phyloP scores from a whole-genome alignment of 2,797 vertebrate species.

The Loris lydekkerianus region DNA sequence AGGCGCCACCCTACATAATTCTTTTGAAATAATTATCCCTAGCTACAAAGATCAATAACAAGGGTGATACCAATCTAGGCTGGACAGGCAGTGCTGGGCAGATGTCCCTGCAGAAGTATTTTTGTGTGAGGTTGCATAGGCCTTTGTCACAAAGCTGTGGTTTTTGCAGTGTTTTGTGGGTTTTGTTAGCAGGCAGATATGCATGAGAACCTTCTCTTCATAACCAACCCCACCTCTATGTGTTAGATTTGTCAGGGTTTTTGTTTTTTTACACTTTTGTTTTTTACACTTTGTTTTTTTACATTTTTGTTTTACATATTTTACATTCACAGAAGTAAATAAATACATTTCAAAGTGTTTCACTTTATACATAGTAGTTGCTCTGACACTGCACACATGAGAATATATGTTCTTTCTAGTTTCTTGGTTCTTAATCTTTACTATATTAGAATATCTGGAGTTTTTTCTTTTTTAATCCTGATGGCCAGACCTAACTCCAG shows the following conservation, averaged over 20 bases:
- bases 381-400: slow-evolving; percentile 20
- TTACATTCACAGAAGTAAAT: neutral
- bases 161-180: neutral
- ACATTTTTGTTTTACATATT: neutral
- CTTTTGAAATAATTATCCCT: neutral
- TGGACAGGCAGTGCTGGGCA: neutral
- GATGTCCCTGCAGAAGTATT: neutral
- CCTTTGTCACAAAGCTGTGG: neutral
- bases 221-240: neutral
- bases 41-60: neutral
- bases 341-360: slow-evolving; percentile 63
- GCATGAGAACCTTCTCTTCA: neutral
- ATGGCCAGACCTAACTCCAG: neutral
- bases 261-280: neutral
- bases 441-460: neutral
- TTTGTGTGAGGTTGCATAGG: neutral
- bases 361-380: slow-evolving; percentile 17
- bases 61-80: neutral
- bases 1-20: neutral
- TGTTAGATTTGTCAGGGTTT: neutral
- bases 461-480: neutral
- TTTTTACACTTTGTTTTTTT: neutral
- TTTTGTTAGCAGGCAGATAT: neutral
- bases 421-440: neutral
- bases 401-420: slow-evolving; percentile 15